These are phyloP conservation scores for Mionectes olivaceus DNA, from an alignment of 2,797 vertebrate genomes.

Conservation along the genomic window DNA sequence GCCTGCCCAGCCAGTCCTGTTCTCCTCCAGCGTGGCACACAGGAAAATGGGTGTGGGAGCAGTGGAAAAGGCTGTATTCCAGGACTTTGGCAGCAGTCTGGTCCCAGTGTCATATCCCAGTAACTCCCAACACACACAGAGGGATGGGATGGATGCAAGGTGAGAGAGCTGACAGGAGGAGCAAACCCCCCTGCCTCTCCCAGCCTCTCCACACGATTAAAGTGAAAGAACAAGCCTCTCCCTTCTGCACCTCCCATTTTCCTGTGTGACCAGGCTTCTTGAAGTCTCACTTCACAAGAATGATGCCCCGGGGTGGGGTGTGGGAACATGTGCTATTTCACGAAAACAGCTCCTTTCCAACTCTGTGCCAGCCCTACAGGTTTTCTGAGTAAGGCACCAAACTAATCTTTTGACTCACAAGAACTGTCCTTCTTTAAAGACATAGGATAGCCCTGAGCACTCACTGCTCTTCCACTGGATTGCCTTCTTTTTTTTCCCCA, in stretches of 20 bases:
- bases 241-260: constrained; percentile 54
- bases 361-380: constrained; percentile 54
- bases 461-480: neutral
- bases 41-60: neutral
- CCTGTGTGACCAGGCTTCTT: constrained; percentile 54
- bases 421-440: constrained; percentile 32
- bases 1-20: constrained; percentile 9
- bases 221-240: constrained; percentile 16
- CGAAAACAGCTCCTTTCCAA: constrained; percentile 66
- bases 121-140: neutral
- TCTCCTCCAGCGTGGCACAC: neutral
- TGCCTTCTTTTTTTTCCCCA: neutral
- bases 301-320: constrained; percentile 71
- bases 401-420: constrained; percentile 58
- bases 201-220: neutral
- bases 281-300: constrained; percentile 74
- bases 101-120: neutral
- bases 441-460: neutral
- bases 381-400: constrained; percentile 61
- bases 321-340: constrained; percentile 55
- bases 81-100: neutral
- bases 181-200: neutral
- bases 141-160: neutral
- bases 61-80: neutral
- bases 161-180: neutral